Evolutionary conservation across 2,113 vertebrate species (phyloP).

Genomic region (Indicator maculatus): DNA sequence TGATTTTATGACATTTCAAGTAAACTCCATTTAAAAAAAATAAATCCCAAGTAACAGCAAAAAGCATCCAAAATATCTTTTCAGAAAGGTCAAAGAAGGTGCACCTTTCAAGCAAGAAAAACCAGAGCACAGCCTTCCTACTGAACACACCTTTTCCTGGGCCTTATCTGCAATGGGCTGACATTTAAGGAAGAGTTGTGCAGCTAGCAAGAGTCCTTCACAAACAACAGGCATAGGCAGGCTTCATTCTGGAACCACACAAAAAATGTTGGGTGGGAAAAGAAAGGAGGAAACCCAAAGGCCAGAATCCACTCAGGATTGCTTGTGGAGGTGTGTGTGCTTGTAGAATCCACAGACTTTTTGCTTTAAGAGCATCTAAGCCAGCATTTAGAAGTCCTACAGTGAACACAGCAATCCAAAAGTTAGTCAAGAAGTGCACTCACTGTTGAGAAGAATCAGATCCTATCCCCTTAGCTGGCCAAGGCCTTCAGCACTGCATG

Average conservation of each 20-base stretch:
- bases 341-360: background rate
- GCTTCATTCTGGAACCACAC: slow-evolving; percentile 8
- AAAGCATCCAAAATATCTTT: background rate
- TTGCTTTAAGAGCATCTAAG: slow-evolving; percentile 5
- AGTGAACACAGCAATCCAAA: slow-evolving; percentile 15
- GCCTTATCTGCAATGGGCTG: background rate
- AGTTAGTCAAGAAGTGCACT: slow-evolving; percentile 15
- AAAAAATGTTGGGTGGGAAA: background rate
- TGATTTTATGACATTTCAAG: background rate
- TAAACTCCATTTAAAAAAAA: background rate
- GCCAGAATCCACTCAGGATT: background rate
- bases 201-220: background rate
- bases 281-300: background rate
- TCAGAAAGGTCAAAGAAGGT: background rate
- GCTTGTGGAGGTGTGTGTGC: background rate
- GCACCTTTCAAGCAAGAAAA: background rate
- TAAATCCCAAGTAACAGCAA: background rate
- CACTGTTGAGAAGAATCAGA: slow-evolving; percentile 14
- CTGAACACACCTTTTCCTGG: background rate
- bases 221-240: background rate
- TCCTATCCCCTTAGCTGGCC: background rate
- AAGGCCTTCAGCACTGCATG: background rate
- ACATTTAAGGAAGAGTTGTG: background rate
- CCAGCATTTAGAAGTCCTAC: background rate
- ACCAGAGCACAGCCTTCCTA: background rate